A percentile compares a stretch with the other conserved stretches of the same genome.
Conservation (phyloP, 1,140 invertebrate genomes). For the Lutraria rhynchaena region DNA sequence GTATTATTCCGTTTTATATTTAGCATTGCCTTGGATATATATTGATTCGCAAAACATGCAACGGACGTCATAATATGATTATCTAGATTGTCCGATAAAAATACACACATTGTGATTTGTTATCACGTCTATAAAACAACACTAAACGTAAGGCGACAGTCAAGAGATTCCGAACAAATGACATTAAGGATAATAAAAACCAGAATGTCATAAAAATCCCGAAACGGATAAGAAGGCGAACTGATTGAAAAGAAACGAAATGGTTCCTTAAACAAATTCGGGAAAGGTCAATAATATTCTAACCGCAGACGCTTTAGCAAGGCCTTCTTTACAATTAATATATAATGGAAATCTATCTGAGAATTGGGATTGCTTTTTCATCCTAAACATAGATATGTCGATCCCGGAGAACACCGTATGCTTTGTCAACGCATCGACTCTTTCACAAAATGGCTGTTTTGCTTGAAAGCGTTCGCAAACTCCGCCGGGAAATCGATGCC, state of each 20-base stretch:
- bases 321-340: slow-evolving; percentile 45
- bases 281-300: too few species aligned
- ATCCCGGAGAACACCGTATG: neutral
- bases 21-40: slow-evolving; percentile 17
- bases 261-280: too few species aligned
- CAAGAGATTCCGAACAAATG: too few species aligned
- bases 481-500: slow-evolving; percentile 36
- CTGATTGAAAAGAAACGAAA: too few species aligned
- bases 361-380: slow-evolving; percentile 13
- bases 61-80: slow-evolving; percentile 5
- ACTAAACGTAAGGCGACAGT: too few species aligned
- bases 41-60: slow-evolving; percentile 17
- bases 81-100: too few species aligned
- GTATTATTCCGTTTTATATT: slow-evolving; percentile 47
- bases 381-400: neutral
- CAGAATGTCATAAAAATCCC: too few species aligned
- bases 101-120: too few species aligned
- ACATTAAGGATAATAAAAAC: too few species aligned
- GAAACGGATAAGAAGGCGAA: too few species aligned
- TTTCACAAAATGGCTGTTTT: neutral
- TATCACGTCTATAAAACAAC: too few species aligned
- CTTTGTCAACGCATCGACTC: slow-evolving; percentile 13
- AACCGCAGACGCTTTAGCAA: too few species aligned
- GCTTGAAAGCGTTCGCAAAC: slow-evolving; percentile 4
- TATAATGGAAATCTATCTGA: slow-evolving; percentile 27